These are phyloP conservation scores for Brachionus koreanus DNA, from an alignment of 1,140 invertebrate species.

Conservation along the genomic window DNA sequence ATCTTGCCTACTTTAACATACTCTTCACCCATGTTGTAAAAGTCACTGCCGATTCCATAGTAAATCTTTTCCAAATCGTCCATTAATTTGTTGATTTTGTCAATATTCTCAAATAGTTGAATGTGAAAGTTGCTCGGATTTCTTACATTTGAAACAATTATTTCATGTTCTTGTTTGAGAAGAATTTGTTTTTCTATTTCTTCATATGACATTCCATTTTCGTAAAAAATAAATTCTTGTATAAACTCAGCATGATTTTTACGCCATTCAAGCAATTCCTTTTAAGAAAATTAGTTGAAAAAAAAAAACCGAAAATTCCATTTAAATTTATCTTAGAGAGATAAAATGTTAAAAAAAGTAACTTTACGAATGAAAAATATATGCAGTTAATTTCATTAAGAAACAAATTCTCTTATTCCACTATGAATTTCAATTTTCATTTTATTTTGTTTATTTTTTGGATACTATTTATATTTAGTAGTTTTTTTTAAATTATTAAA, in stretches of 20 bases:
- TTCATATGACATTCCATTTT: neutral
- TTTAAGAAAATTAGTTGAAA: neutral
- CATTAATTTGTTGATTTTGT: conserved; percentile 18
- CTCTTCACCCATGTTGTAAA: conserved; percentile 24
- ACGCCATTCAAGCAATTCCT: conserved; percentile 6
- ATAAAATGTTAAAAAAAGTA: too few relatives aligned
- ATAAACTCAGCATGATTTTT: conserved; percentile 33
- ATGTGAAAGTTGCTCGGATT: conserved; percentile 20
- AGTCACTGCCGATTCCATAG: conserved; percentile 1
- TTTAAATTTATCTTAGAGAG: too few relatives aligned
- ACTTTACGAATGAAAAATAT: too few relatives aligned
- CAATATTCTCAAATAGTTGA: conserved; percentile 13
- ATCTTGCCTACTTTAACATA: neutral
- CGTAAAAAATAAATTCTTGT: neutral
- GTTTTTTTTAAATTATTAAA: too few relatives aligned
- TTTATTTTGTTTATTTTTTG: too few relatives aligned
- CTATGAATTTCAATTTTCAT: too few relatives aligned
- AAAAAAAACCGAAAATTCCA: too few relatives aligned
- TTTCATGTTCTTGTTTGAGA: neutral
- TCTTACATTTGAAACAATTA: conserved; percentile 1
- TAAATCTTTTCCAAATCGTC: conserved; percentile 36
- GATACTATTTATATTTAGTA: too few relatives aligned
- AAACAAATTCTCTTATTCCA: too few relatives aligned
- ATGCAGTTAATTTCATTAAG: too few relatives aligned
- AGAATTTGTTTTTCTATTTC: neutral